Base-by-base conservation (phyloP, 2,888 invertebrate genomes). In the Rotaria socialis region DNA sequence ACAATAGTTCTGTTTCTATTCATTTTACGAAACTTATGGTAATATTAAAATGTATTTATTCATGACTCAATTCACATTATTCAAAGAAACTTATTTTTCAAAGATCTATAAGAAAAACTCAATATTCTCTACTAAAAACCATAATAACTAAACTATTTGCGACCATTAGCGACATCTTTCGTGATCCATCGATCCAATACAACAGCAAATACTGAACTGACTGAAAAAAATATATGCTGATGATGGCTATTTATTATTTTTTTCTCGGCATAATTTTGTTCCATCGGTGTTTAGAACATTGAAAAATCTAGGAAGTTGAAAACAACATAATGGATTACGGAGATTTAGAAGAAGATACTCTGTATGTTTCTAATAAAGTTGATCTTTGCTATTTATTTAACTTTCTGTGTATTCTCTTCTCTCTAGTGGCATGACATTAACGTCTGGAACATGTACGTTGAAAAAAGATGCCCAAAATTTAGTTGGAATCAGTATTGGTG, bases 401-500 rank as follows among this genome's bases (percentile, higher is more conserved):
- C 27, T 24, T 6, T 11, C 89, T 88, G 87, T 85, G 75, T 86
- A 35, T 35, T 35, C 35, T 84, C 89, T 35, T 35, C 35, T 84
- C 89, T 89, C 43, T 90, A 98, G 97, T 96, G 98, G 98, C 0
- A 97, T 98, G 96, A 96, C 95, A 52, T 95, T 97, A 43, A 97
- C 96, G 2, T 96, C 97, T 14, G 97, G 96, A 41, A 95, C 94
- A 89, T 94, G 97, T 5, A 93, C 94, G 10, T 94, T 99, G 85
- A 94, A 94, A 89, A 99, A 99, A 92, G 97, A 98, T 92, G 94
- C 94, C 88, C 95, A 95, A 90, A 94, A 94, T 88, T 92, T 99
- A 55, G 97, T 99, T 88, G 99, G 99, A 0, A 97, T 99, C 89
- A 97, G 96, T 90, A 99, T 99, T 88, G 98, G 98, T 0, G 98